Evolutionary conservation across 2,113 vertebrate species (phyloP).

Genomic region (Psilopsiagon aymara): DNA sequence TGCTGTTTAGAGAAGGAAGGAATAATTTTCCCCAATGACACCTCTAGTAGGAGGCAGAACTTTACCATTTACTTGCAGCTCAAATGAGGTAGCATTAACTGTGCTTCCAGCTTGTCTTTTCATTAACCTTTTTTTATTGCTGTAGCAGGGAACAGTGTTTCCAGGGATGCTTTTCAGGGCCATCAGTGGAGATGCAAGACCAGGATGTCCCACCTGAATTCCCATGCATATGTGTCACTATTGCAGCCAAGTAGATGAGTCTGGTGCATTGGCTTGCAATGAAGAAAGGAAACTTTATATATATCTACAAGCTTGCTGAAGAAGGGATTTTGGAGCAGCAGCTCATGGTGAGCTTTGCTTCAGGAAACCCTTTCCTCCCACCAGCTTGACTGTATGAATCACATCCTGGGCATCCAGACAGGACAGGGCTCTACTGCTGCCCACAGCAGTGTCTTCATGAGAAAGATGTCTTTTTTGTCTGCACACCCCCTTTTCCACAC

Average conservation of each 20-base stretch:
- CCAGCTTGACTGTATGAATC: rapidly evolving
- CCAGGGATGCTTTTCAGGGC: background rate
- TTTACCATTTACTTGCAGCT: slow-evolving; percentile 35
- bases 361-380: background rate
- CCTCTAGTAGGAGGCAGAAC: slow-evolving; percentile 30
- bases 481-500: background rate
- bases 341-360: background rate
- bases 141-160: background rate
- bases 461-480: background rate
- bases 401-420: rapidly evolving
- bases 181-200: background rate
- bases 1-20: slow-evolving; percentile 23
- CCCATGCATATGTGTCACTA: rapidly evolving
- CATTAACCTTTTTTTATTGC: background rate
- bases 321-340: background rate
- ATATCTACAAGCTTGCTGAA: background rate
- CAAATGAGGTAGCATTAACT: slow-evolving; percentile 11
- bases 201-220: background rate
- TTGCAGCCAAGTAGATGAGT: background rate
- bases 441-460: background rate
- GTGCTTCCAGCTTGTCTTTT: background rate
- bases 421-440: background rate
- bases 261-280: background rate
- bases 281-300: background rate
- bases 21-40: slow-evolving; percentile 26